Conservation (phyloP, 2,888 invertebrate species). For the Cheilosia impressa region DNA sequence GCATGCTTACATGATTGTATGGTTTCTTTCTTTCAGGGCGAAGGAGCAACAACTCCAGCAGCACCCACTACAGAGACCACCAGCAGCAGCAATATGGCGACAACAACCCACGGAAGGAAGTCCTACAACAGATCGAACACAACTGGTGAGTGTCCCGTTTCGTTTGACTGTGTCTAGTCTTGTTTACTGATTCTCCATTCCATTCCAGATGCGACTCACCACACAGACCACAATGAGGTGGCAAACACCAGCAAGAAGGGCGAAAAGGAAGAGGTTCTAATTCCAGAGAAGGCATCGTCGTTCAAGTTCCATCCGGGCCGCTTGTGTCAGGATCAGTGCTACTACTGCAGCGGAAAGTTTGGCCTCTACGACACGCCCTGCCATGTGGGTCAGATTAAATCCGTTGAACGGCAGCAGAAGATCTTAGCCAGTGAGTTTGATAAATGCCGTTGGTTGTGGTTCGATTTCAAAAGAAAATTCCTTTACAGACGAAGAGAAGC, state of each 20-base stretch:
- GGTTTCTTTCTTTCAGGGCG: slow-evolving; percentile 84
- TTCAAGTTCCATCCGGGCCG: slow-evolving; percentile 94
- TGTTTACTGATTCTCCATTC: slow-evolving; percentile 6
- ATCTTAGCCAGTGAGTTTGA: slow-evolving; percentile 88
- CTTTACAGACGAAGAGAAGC: slow-evolving; percentile 89
- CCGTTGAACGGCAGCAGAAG: slow-evolving; percentile 91
- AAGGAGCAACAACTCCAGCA: slow-evolving; percentile 81
- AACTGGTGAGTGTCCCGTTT: slow-evolving; percentile 77
- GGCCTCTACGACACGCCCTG: slow-evolving; percentile 94
- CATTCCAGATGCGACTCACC: slow-evolving; percentile 48
- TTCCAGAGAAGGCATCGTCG: slow-evolving; percentile 94
- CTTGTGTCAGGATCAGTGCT: slow-evolving; percentile 93
- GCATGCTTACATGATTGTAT: slow-evolving; percentile 26
- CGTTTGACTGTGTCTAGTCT: background rate
- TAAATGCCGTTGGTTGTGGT: background rate
- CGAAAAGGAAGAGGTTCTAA: slow-evolving; percentile 86
- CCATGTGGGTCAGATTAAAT: slow-evolving; percentile 94
- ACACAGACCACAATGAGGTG: slow-evolving; percentile 45
- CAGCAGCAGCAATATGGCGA: slow-evolving; percentile 1
- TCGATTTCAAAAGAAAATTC: background rate
- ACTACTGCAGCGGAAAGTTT: slow-evolving; percentile 94
- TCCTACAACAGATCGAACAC: slow-evolving; percentile 90
- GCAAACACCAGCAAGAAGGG: slow-evolving; percentile 79
- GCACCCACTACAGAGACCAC: slow-evolving; percentile 18
- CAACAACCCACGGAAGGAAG: slow-evolving; percentile 87